Evolutionary conservation across 2,888 invertebrate genomes (phyloP).

Genomic region (Lacanobia wlatinum): DNA sequence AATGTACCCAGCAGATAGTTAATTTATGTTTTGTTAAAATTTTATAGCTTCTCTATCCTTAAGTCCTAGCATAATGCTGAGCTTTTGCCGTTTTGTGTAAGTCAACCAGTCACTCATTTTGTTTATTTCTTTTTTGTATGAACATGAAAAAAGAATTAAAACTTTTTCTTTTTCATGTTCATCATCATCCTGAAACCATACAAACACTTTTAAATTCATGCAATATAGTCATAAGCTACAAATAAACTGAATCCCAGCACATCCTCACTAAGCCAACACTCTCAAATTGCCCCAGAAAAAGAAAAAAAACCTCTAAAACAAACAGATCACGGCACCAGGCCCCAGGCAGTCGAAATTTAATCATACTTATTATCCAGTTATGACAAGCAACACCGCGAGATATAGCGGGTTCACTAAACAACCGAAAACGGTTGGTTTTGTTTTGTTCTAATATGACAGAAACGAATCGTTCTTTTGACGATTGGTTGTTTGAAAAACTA

Average conservation of each 20-base stretch:
- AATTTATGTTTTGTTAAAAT: too few species aligned
- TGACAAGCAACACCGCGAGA: slow-evolving; percentile 79
- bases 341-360: slow-evolving; percentile 85
- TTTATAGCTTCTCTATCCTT: too few species aligned
- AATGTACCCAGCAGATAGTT: too few species aligned
- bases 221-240: background rate
- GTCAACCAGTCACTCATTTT: too few species aligned
- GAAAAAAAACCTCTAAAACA: slow-evolving; percentile 84
- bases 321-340: slow-evolving; percentile 85
- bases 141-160: too few species aligned
- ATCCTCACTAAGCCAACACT: slow-evolving; percentile 73
- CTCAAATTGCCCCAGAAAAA: slow-evolving; percentile 77
- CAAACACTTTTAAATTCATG: background rate
- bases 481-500: background rate
- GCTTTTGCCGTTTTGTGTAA: too few species aligned
- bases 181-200: too few species aligned
- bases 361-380: slow-evolving; percentile 89
- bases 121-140: too few species aligned
- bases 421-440: background rate
- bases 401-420: slow-evolving; percentile 80
- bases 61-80: too few species aligned
- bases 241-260: background rate
- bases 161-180: too few species aligned
- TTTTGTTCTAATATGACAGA: slow-evolving; percentile 1
- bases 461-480: background rate